phyloP scores from a whole-genome alignment of 2,113 vertebrate genomes.

The Eurypyga helias region DNA sequence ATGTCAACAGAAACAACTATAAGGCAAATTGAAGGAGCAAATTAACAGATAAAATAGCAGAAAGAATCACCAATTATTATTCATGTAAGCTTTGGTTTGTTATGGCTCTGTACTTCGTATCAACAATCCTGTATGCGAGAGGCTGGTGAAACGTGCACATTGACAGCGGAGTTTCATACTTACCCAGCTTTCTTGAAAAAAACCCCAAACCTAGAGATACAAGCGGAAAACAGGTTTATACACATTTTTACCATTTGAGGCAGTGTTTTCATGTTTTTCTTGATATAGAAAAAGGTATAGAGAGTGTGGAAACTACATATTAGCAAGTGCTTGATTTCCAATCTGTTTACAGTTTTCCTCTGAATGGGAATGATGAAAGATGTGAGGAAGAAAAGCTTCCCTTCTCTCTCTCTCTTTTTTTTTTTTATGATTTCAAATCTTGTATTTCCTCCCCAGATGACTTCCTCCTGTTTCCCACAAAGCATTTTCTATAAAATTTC shows the following conservation, averaged over 20 bases:
- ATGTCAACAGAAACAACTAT: not conserved
- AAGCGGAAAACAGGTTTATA: not conserved
- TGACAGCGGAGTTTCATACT: not conserved
- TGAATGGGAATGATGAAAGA: not conserved
- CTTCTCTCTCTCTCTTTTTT: not conserved
- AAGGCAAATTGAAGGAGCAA: not conserved
- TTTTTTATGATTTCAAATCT: not conserved
- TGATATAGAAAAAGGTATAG: not conserved
- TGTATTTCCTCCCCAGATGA: not conserved
- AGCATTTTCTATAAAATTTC: not conserved
- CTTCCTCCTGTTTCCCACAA: not conserved
- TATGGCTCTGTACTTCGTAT: not conserved
- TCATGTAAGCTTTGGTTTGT: not conserved
- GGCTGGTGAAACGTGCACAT: not conserved
- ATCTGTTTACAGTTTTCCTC: not conserved
- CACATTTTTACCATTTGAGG: not conserved
- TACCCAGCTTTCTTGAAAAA: not conserved
- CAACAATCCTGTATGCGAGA: not conserved
- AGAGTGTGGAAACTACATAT: not conserved
- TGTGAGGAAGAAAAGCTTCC: not conserved
- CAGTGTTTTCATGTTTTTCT: not conserved
- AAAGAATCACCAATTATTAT: not conserved
- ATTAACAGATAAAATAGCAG: not conserved
- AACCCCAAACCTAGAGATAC: not conserved
- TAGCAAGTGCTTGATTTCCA: not conserved